phyloP scores from a whole-genome alignment of 2,888 invertebrate species.

The Cheilosia scutellata region DNA sequence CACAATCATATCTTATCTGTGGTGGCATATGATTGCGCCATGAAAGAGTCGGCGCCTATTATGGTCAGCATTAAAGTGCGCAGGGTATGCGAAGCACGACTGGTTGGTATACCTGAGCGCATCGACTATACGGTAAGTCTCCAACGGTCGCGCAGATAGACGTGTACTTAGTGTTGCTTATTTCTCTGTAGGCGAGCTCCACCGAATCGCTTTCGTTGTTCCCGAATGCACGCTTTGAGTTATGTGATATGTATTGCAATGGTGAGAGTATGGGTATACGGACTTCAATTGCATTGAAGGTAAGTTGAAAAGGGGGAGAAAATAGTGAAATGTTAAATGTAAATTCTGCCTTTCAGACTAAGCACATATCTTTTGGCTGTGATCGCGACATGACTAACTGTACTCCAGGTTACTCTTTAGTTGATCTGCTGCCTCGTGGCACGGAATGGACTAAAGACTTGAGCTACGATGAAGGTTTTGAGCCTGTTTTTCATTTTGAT shows the following conservation, averaged over 20 bases:
- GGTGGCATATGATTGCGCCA: constrained; percentile 98
- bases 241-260: constrained; percentile 84
- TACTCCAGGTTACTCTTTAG: constrained; percentile 79
- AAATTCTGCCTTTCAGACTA: constrained; percentile 79
- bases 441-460: constrained; percentile 93
- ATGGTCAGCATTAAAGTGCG: constrained; percentile 98
- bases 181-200: constrained; percentile 79
- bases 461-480: constrained; percentile 93
- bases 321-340: background rate
- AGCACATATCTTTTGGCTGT: constrained; percentile 97
- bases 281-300: constrained; percentile 82
- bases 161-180: background rate
- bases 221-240: constrained; percentile 83
- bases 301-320: constrained; percentile 47
- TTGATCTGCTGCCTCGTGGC: constrained; percentile 84
- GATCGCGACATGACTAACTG: constrained; percentile 89
- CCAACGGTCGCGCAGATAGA: background rate
- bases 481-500: constrained; percentile 98
- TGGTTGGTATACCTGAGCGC: constrained; percentile 87
- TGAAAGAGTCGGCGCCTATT: constrained; percentile 96
- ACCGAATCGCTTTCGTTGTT: constrained; percentile 82
- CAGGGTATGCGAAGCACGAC: constrained; percentile 91
- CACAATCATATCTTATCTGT: constrained; percentile 98
- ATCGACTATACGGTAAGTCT: constrained; percentile 83
- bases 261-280: constrained; percentile 82